phyloP scores from a whole-genome alignment of 2,113 vertebrate species.

The Chamaetylas fuelleborni region DNA sequence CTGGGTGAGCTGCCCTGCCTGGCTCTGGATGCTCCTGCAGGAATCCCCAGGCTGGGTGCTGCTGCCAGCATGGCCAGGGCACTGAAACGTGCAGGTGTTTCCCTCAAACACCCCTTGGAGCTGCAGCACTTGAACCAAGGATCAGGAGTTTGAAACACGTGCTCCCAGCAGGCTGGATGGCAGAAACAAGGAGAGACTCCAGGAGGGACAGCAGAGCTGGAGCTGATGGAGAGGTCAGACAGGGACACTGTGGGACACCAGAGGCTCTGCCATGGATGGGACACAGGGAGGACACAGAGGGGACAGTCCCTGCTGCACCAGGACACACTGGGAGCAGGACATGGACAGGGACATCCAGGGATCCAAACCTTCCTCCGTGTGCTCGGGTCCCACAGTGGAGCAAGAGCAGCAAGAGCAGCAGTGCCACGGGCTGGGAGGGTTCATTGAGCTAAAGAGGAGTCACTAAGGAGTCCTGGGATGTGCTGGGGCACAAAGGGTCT shows the following conservation, averaged over 20 bases:
- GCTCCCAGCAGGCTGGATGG: not conserved
- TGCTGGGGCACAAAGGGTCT: conserved; percentile 12
- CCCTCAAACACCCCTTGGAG: not conserved
- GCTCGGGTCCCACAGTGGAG: not conserved
- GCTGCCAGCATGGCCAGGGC: not conserved
- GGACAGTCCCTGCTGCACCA: not conserved
- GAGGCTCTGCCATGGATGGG: not conserved
- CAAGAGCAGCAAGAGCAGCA: conserved; percentile 29
- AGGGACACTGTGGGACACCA: not conserved
- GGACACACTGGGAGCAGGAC: not conserved
- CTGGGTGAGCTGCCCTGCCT: not conserved
- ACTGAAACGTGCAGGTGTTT: not conserved
- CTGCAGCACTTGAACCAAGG: not conserved
- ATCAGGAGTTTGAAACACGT: not conserved
- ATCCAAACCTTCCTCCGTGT: conserved; percentile 37
- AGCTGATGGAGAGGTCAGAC: not conserved
- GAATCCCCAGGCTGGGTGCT: not conserved
- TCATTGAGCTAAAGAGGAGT: conserved; percentile 26
- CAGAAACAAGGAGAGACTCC: not conserved
- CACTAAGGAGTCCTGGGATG: conserved; percentile 23
- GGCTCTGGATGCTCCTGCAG: not conserved
- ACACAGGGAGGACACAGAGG: not conserved
- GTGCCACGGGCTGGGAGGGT: not conserved
- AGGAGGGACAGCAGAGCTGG: accelerated
- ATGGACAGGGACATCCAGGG: not conserved